Evolutionary conservation across 92 coral and sea anemone genomes (phyloP), one percentile per base, ranked within the genome.

Genomic region (Porites evermanni): DNA sequence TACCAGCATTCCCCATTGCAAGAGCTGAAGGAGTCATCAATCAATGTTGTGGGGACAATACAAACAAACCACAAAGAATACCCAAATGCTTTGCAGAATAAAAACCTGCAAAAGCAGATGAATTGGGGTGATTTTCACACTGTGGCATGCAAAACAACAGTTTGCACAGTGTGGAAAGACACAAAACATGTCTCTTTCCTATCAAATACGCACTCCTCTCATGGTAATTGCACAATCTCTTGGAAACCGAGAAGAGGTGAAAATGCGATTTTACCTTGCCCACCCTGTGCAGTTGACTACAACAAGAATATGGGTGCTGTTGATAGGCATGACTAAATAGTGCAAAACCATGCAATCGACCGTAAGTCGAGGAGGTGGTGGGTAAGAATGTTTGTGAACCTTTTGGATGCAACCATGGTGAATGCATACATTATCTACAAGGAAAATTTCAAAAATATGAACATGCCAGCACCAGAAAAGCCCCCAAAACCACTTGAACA

Each of bases 1-100:
- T 29, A 29, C 87, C 65, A 75, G 87, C 69, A 84, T 85, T 78
- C 75, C 89, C 70, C 79, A 78, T 78, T 86, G 70, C 59, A 77
- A 79, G 84, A 79, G 74, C 61, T 82, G 78, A 81, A 16, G 13
- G 83, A 87, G 86, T 13, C 61, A 11, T 77, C 81, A 77, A 78
- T 78, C 61, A 78, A 26, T 63, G 70, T 29, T 64, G 58, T 64
- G 72, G 83, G 83, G 38, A 78, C 71, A 78, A 78, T 64, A 78
- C 61, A 72, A 78, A 63, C 32, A 1, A 78, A 78, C 26, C 16
- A 59, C 32, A 78, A 78, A 78, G 83, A 11, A 1, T 78, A 78
- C 71, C 83, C 83, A 47, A 78, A 78, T 61, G 83, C 83, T 63
- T 63, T 78, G 83, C 83, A 63, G 71, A 38, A 64, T 63, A 63